Base-by-base conservation (phyloP, 2,113 vertebrate genomes). In the Parotia lawesii region DNA sequence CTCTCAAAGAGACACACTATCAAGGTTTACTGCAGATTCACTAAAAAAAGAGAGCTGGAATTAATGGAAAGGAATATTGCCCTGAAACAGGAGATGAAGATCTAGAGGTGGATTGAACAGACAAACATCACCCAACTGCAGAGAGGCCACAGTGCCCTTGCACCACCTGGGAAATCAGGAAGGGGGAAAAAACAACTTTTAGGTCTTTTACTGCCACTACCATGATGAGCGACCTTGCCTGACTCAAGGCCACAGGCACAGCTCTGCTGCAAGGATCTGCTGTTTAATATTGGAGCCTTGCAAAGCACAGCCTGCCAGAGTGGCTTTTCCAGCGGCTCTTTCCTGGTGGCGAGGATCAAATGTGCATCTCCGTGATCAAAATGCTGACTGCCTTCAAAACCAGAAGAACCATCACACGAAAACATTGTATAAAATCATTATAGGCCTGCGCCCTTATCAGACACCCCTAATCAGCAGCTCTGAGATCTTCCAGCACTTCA, bases 401-500 rank as follows among this genome's bases (percentile, higher is more conserved):
- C 76, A 78, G 44, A 44, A 4, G 18, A 48, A 54, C 65, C 51
- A 67, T 31, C 10, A 51, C 44, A 87, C 4, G 1, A 81, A 84
- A 92, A 78, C 61, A 24, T 40, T 9, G 57, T 53, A 50, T 48
- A 61, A 89, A 85, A 66, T 21, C 58, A 38, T 53, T 12, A 38
- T 4, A 80, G 67, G 72, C 51, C 75, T 56, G 3, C 25, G 38
- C 47, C 76, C 12, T 89, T 90, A 95, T 93, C 89, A 78, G 33
- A 21, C 73, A 87, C 64, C 61, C 70, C 29, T 37, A 24, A 95
- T 81, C 94, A 90, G 76, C 65, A 91, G 62, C 69, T 35, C 84
- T 62, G 80, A 74, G 89, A 92, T 95, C 88, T 73, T 92, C 57
- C 78, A 92, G 83, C 86, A 70, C 94, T 93, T 76, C 45, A 69